Base-by-base conservation (phyloP, 1,140 invertebrate genomes). In the Physella acuta region DNA sequence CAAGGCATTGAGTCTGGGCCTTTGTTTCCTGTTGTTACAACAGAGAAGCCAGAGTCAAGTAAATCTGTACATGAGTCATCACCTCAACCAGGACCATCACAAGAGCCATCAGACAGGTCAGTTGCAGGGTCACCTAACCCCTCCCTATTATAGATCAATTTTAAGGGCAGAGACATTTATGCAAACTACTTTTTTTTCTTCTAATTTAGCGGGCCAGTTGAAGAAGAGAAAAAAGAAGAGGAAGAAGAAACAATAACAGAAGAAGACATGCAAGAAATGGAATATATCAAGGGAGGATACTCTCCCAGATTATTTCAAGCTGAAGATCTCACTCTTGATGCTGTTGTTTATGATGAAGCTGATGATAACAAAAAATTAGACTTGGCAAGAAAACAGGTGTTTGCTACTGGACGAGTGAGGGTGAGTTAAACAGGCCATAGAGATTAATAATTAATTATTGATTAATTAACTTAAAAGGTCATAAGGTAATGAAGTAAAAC, bases 281-380 rank as follows among this genome's bases (percentile, higher is more conserved):
- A 93, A 49, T 98, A 96, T 83, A 87, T 90, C 68, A 79, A 88
- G 24, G 94, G 93, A 5, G 87, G 89, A 33, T 99, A 98, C 84
- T 94, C 91, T 78, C 97, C 97, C 0, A 86, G 84, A 71, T 90
- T 93, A 71, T 81, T 95, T 39, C 75, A 82, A 17, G 83, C 88
- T 4, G 86, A 88, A 33, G 89, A 92, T 31, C 84, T 97, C 11
- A 94, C 95, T 80, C 91, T 93, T 4, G 93, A 90, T 44, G 92
- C 93, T 1, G 87, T 95, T 60, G 86, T 97, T 2, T 89, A 91
- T 26, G 89, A 91, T 59, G 90, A 93, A 75, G 89, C 88, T 56
- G 92, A 96, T 75, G 94, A 97, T 82, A 84, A 84, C 55, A 89
- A 92, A 78, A 87, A 92, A 70, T 85, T 96, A 31, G 89, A 90